Evolutionary conservation across 2,797 vertebrate species (phyloP).

Genomic region (Amniataba percoides): DNA sequence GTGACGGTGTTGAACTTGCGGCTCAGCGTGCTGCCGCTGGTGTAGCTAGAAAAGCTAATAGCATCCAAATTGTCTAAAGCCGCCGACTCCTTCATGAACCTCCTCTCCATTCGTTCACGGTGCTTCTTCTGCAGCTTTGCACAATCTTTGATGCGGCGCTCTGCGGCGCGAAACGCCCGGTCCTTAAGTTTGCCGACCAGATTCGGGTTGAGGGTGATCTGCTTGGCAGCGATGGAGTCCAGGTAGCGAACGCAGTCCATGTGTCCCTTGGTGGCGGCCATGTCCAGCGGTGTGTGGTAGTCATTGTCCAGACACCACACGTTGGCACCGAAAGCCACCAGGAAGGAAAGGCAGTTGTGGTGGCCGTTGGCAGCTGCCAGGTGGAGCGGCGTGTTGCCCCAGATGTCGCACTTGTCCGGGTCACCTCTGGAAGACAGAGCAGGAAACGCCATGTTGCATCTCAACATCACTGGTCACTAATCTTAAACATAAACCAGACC

Average conservation of each 20-base stretch:
- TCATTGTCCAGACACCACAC: conserved; percentile 98
- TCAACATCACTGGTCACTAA: not conserved
- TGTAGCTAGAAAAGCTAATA: conserved; percentile 91
- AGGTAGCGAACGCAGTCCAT: conserved; percentile 96
- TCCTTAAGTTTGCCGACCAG: conserved; percentile 94
- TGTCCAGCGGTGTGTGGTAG: conserved; percentile 96
- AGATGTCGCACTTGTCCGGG: conserved; percentile 97
- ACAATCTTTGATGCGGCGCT: conserved; percentile 91
- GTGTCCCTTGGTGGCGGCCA: conserved; percentile 94
- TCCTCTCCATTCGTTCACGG: conserved; percentile 91
- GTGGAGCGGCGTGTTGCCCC: conserved; percentile 96
- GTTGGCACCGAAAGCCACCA: conserved; percentile 96
- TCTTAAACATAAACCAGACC: not conserved
- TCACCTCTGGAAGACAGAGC: conserved; percentile 86
- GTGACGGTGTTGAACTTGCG: conserved; percentile 86
- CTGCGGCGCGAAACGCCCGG: conserved; percentile 90
- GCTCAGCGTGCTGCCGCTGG: conserved; percentile 87
- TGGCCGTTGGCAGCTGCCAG: conserved; percentile 94
- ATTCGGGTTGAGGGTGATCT: conserved; percentile 93
- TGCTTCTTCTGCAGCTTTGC: conserved; percentile 92
- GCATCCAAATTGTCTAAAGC: conserved; percentile 87
- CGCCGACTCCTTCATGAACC: conserved; percentile 85
- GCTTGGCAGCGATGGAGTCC: conserved; percentile 95
- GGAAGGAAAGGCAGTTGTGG: conserved; percentile 94
- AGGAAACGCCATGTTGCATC: not conserved